phyloP scores from a whole-genome alignment of 1,140 invertebrate species.

The Drosophila teissieri region DNA sequence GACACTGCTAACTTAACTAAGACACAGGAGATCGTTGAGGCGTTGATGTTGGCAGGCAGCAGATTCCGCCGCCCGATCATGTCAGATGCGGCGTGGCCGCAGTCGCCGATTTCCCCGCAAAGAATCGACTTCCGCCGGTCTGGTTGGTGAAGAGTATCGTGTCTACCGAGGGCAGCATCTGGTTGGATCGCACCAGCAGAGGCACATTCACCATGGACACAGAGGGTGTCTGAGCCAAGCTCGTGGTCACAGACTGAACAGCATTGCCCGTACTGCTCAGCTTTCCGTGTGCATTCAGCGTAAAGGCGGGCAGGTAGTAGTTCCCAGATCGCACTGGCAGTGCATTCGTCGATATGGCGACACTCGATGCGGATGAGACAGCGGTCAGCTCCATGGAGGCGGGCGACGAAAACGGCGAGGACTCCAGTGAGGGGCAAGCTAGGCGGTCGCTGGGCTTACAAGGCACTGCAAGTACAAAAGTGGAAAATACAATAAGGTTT shows the following conservation, averaged over 20 bases:
- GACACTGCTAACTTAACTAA: conserved; percentile 75
- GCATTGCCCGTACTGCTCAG: conserved; percentile 38
- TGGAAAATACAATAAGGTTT: background rate
- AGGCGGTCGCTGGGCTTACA: conserved; percentile 67
- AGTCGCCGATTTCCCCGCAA: conserved; percentile 55
- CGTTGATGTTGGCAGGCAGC: conserved; percentile 52
- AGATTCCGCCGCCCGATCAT: conserved; percentile 59
- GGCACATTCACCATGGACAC: conserved; percentile 72
- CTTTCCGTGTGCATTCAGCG: conserved; percentile 70
- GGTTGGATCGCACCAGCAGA: conserved; percentile 69
- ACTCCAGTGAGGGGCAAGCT: conserved; percentile 75
- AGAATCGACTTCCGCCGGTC: conserved; percentile 70
- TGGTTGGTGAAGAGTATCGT: conserved; percentile 74
- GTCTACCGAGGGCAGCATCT: conserved; percentile 78
- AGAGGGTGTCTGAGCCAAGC: conserved; percentile 23
- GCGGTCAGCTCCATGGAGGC: conserved; percentile 77
- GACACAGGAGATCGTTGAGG: conserved; percentile 81
- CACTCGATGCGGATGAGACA: conserved; percentile 48
- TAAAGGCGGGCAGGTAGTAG: conserved; percentile 72
- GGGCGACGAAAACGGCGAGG: conserved; percentile 79
- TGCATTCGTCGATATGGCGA: conserved; percentile 31
- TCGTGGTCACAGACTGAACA: conserved; percentile 14
- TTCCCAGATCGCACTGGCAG: conserved; percentile 57
- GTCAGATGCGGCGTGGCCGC: conserved; percentile 65
- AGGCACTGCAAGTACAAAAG: conserved; percentile 46